phyloP scores from a whole-genome alignment of 2,888 invertebrate species.

The Sturmia bella region DNA sequence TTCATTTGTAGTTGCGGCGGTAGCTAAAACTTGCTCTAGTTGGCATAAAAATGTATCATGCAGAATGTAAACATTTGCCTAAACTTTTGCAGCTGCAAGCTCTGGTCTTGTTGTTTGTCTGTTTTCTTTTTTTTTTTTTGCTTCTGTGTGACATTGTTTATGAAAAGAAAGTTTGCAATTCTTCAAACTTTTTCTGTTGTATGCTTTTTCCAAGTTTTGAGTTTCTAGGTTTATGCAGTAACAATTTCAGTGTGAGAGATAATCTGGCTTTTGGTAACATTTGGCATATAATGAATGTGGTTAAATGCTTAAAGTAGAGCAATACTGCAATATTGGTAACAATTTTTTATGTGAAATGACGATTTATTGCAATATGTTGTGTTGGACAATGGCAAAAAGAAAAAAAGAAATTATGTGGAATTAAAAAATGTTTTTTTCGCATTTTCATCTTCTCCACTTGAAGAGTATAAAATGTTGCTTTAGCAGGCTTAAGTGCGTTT shows the following conservation, averaged over 20 bases:
- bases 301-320: slow-evolving; percentile 28
- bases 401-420: no score
- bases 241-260: not conserved
- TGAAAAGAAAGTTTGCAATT: slow-evolving; percentile 63
- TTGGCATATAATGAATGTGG: slow-evolving; percentile 41
- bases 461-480: no score
- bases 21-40: slow-evolving; percentile 40
- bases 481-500: no score
- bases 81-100: slow-evolving; percentile 60
- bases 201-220: not conserved
- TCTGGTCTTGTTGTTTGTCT: not conserved
- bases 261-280: slow-evolving; percentile 40
- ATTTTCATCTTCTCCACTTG: no score
- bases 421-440: no score
- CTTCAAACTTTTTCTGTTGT: slow-evolving; percentile 49
- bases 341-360: not conserved
- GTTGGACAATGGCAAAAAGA: not conserved
- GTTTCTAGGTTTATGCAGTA: slow-evolving; percentile 20
- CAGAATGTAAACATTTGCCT: slow-evolving; percentile 59
- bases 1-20: slow-evolving; percentile 26
- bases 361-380: not conserved
- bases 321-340: slow-evolving; percentile 13
- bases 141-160: not conserved
- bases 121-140: not conserved
- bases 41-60: slow-evolving; percentile 63